These are phyloP conservation scores for Sparidentex hasta DNA, from an alignment of 2,797 vertebrate species.

Conservation along the genomic window DNA sequence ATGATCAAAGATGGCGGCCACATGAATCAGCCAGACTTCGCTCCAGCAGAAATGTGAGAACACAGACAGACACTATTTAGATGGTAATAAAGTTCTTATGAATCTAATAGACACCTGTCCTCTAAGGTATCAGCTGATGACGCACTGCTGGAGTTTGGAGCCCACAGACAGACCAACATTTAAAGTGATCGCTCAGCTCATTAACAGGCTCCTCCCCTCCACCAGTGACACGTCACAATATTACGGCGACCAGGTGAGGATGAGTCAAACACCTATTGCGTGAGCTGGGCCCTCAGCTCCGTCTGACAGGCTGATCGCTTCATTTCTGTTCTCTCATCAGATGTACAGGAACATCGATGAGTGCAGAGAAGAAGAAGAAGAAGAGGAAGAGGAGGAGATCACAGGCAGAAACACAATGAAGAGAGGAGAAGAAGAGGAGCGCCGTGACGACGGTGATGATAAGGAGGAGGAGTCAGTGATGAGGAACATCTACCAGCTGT, in stretches of 20 bases:
- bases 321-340: constrained; percentile 31
- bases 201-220: constrained; percentile 85
- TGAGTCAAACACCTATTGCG: not conserved
- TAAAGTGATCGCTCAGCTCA: constrained; percentile 86
- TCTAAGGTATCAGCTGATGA: constrained; percentile 93
- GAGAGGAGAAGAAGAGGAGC: constrained; percentile 29
- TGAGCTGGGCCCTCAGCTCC: rapidly evolving
- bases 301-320: not conserved
- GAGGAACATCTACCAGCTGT: constrained; percentile 74
- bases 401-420: constrained; percentile 25
- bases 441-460: not conserved
- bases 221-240: constrained; percentile 21
- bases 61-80: not conserved
- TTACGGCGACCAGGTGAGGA: constrained; percentile 80
- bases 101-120: constrained; percentile 2
- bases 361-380: constrained; percentile 56
- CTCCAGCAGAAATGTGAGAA: constrained; percentile 91
- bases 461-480: constrained; percentile 22
- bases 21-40: constrained; percentile 92
- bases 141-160: constrained; percentile 93
- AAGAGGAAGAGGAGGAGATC: constrained; percentile 28
- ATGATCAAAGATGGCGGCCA: constrained; percentile 95
- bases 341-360: constrained; percentile 68
- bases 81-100: not conserved
- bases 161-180: constrained; percentile 92